Evolutionary conservation across 2,888 invertebrate species (phyloP), one percentile per base, ranked within the genome.

Genomic region (Hoplodrina ambigua): DNA sequence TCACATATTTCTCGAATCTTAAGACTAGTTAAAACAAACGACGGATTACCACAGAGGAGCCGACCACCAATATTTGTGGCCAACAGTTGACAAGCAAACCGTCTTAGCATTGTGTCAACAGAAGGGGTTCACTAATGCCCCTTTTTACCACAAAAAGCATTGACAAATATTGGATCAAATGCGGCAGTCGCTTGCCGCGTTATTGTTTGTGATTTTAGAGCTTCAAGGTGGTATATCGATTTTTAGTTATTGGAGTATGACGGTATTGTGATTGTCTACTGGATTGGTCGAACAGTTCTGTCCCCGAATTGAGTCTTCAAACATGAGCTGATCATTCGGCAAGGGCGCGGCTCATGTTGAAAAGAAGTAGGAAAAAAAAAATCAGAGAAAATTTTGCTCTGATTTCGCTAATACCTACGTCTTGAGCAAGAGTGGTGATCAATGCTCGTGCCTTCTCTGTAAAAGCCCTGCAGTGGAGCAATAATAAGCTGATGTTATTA

Each of bases 41-140:
- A 53, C 37, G 68, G 94, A 94, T 95, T 94, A 95, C 89, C 67
- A 86, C 90, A 94, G 93, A 94, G 91, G 80, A 91, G 92, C 96
- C 94, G 95, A 87, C 89, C 87, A 86, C 86, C 90, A 95, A 96
- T 94, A 95, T 96, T 96, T 93, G 90, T 86, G 49, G 63, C 82
- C 78, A 83, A 82, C 87, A 94, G 94, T 95, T 94, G 93, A 95
- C 96, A 94, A 90, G 94, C 91, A 94, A 95, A 95, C 95, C 94
- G 94, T 92, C 95, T 96, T 94, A 95, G 92, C 90, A 86, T 90
- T 88, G 89, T 83, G 93, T 90, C 92, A 94, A 95, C 93, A 95
- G 90, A 94, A 95, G 95, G 96, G 95, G 93, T 94, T 84, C 94
- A 92, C 94, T 94, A 95, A 95, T 95, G 95, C 94, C 94, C 94